Base-by-base conservation (phyloP, 2,113 vertebrate genomes). In the Clarias magur region DNA sequence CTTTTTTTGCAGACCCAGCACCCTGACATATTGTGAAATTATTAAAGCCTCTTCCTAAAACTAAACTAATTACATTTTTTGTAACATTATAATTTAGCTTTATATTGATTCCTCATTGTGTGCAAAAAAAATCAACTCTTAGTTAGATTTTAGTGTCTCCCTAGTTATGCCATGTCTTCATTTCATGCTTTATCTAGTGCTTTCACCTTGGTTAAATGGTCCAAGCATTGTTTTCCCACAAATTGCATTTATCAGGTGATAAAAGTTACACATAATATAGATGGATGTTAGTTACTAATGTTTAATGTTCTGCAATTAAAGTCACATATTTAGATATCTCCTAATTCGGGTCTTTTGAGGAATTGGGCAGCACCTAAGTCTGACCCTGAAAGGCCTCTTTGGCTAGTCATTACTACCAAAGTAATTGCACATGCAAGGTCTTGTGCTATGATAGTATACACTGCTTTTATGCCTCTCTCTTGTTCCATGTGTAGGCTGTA, bases 11-110 rank as follows among this genome's bases (percentile, higher is more conserved):
- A 21, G 19, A 73, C 30, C 3, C 4, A 75, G 63, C 16, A 6
- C 53, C 76, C 75, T 9, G 11, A 82, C 56, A 86, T 85, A 85
- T 92, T 93, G 91, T 91, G 87, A 89, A 87, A 93, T 94, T 92
- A 84, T 92, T 93, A 91, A 65, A 87, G 62, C 42, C 38, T 54
- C 67, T 21, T 84, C 80, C 80, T 62, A 16, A n/a, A 76, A 13
- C 16, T 63, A 83, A 57, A 59, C 82, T 86, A 89, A 90, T 76
- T 11, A 53, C 21, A n/a, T 4, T 63, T 21, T 68, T 42, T 73
- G 70, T 73, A 42, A 21, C 8, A 48, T 73, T 70, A 65, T 68
- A 68, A 30, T 34, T 68, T 38, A 38, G 15, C 68, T 38, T 73
- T 23, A 30, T 0, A 27, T 68, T 30, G 13, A 30, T 38, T 73